Evolutionary conservation across 1,140 invertebrate species (phyloP).

Genomic region (Babylonia areolata): DNA sequence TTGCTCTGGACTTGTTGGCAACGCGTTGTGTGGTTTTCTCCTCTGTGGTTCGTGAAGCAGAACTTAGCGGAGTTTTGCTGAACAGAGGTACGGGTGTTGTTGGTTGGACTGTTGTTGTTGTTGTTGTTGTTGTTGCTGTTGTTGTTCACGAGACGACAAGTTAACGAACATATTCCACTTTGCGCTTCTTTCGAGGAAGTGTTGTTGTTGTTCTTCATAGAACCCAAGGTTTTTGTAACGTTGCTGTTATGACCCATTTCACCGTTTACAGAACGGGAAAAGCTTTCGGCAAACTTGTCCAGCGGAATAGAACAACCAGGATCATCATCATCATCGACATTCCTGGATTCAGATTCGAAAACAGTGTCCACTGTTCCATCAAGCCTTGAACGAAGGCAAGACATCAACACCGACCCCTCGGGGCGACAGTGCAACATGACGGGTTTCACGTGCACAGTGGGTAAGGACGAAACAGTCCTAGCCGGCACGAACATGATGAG

Average conservation of each 20-base stretch:
- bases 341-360: too few relatives aligned
- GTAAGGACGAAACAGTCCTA: not conserved
- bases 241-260: not conserved
- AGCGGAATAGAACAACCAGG: not conserved
- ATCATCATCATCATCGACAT: not conserved
- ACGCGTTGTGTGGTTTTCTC: not conserved
- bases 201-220: not conserved
- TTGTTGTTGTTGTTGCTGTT: not conserved
- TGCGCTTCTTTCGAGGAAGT: too few relatives aligned
- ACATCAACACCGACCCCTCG: not conserved
- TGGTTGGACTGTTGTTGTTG: not conserved
- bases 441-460: slow-evolving; percentile 15
- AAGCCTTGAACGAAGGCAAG: not conserved
- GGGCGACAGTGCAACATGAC: not conserved
- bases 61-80: not conserved
- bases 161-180: too few relatives aligned
- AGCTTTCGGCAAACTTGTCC: not conserved
- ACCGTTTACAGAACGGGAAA: not conserved
- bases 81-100: too few relatives aligned
- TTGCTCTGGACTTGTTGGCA: not conserved
- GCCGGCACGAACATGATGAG: slow-evolving; percentile 59
- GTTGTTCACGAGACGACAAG: too few relatives aligned
- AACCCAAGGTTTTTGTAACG: not conserved
- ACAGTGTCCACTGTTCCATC: not conserved
- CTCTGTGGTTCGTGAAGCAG: not conserved